Evolutionary conservation across 2,888 invertebrate species (phyloP).

Genomic region (Drosophila pegasa): DNA sequence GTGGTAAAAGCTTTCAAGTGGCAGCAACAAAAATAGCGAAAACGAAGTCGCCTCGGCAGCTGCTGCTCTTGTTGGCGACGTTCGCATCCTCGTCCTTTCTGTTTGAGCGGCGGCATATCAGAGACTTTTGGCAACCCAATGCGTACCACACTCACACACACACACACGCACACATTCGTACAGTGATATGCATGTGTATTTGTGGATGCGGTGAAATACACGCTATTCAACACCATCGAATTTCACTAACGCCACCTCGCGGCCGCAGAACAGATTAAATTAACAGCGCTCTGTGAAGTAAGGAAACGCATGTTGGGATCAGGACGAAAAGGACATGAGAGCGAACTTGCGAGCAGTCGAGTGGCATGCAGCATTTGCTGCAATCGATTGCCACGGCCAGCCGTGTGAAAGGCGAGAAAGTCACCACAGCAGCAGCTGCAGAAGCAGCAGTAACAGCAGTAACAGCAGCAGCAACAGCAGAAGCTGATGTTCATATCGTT

Average conservation of each 20-base stretch:
- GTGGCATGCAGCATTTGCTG: constrained; percentile 48
- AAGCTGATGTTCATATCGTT: constrained; percentile 60
- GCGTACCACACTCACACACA: constrained; percentile 53
- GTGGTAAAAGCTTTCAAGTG: constrained; percentile 80
- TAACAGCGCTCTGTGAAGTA: constrained; percentile 67
- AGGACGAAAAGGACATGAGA: constrained; percentile 19
- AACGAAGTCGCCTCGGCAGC: constrained; percentile 50
- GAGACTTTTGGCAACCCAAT: constrained; percentile 64
- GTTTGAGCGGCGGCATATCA: constrained; percentile 53
- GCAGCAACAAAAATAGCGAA: constrained; percentile 63
- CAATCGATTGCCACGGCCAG: constrained; percentile 11
- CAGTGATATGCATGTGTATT: constrained; percentile 21
- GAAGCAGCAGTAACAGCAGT: constrained; percentile 36
- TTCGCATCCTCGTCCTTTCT: constrained; percentile 52
- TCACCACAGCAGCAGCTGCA: constrained; percentile 62
- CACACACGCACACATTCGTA: constrained; percentile 19
- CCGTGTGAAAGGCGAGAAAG: constrained; percentile 62
- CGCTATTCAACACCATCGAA: constrained; percentile 61
- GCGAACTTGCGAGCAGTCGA: constrained; percentile 33
- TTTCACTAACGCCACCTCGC: constrained; percentile 82
- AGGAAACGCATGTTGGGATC: constrained; percentile 65
- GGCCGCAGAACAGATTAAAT: constrained; percentile 82
- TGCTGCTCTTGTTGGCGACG: constrained; percentile 14
- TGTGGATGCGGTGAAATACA: constrained; percentile 62
- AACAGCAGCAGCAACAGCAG: constrained; percentile 26